These are phyloP conservation scores for Synanthedon myopaeformis DNA, from an alignment of 2,888 invertebrate species.

Conservation along the genomic window DNA sequence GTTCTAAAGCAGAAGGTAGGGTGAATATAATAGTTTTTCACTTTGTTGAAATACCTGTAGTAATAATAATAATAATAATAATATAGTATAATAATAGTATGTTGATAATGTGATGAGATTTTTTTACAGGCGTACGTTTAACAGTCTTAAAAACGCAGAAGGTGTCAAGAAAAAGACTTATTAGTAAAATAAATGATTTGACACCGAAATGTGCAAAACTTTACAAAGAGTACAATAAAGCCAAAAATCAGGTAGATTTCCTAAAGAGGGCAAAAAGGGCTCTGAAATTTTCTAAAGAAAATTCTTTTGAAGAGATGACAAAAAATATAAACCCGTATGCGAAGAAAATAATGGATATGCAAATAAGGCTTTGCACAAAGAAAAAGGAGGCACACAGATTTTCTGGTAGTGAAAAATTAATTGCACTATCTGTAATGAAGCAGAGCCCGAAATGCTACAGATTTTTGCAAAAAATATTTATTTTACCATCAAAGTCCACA, in stretches of 20 bases:
- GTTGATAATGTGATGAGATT: no score
- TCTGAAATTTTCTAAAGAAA: constrained; percentile 1
- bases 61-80: no score
- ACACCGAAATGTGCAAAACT: neutral
- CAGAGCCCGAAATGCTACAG: constrained; percentile 3
- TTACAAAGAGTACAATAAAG: neutral
- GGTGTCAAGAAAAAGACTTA: neutral
- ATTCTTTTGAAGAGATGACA: constrained; percentile 1
- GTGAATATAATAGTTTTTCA: neutral
- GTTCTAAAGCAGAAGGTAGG: neutral
- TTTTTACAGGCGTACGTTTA: neutral
- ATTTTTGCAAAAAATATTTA: constrained; percentile 3
- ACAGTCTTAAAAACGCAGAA: neutral
- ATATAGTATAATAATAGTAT: no score
- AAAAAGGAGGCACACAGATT: constrained; percentile 3
- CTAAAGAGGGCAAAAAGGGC: constrained; percentile 2
- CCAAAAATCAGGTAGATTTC: neutral
- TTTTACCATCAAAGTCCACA: constrained; percentile 1
- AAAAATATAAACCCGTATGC: constrained; percentile 3
- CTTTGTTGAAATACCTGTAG: neutral
- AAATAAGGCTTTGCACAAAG: constrained; percentile 4
- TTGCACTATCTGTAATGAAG: constrained; percentile 4
- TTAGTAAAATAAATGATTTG: neutral
- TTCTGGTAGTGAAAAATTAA: constrained; percentile 3
- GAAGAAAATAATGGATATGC: constrained; percentile 4